phyloP scores from a whole-genome alignment of 2,888 invertebrate species.

The Ochlodes sylvanus region DNA sequence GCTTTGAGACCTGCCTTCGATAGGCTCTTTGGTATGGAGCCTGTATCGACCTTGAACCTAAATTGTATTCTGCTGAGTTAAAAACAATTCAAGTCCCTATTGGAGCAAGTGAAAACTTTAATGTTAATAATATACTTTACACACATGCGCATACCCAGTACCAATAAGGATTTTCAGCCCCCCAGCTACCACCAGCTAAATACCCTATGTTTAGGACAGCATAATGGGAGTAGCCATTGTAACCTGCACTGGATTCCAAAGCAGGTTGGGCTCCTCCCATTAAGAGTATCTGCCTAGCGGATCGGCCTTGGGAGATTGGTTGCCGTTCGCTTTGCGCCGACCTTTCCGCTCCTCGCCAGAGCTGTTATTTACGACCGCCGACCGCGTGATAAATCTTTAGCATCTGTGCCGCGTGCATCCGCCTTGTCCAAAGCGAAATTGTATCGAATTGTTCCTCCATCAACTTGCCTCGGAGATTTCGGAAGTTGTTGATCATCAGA shows the following conservation, averaged over 20 bases:
- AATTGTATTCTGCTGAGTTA: neutral
- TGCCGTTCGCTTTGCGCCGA: slow-evolving; percentile 59
- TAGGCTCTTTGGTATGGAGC: slow-evolving; percentile 66
- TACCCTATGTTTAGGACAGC: neutral
- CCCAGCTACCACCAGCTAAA: no score
- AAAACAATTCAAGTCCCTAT: no score
- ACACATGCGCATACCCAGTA: no score
- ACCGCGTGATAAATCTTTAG: slow-evolving; percentile 69
- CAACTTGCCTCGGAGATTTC: slow-evolving; percentile 7
- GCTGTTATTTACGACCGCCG: slow-evolving; percentile 70
- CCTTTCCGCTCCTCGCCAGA: slow-evolving; percentile 65
- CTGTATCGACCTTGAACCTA: slow-evolving; percentile 64
- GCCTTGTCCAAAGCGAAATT: slow-evolving; percentile 55
- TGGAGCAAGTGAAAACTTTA: no score
- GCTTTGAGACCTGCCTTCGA: slow-evolving; percentile 45
- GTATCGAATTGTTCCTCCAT: slow-evolving; percentile 34
- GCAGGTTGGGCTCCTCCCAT: slow-evolving; percentile 48
- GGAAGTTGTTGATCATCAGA: neutral
- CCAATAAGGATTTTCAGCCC: no score
- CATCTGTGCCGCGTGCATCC: slow-evolving; percentile 66
- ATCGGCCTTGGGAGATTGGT: slow-evolving; percentile 71
- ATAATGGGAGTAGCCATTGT: neutral
- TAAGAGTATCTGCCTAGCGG: slow-evolving; percentile 66
- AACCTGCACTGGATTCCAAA: slow-evolving; percentile 9
- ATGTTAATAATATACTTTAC: no score